phyloP scores from a whole-genome alignment of 2,888 invertebrate species.

The Euclidia mi region DNA sequence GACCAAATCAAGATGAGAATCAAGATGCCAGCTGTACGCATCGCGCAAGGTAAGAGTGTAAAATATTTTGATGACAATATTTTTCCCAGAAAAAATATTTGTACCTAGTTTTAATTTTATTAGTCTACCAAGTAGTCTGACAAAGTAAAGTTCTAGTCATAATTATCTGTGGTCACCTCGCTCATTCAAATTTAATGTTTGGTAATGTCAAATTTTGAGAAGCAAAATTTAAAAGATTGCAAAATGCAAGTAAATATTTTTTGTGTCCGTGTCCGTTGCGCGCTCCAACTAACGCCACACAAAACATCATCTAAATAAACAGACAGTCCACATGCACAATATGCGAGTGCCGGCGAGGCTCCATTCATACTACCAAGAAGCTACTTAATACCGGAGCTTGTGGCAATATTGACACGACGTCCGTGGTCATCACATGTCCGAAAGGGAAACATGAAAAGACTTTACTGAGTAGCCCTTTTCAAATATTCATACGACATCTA shows the following conservation, averaged over 20 bases:
- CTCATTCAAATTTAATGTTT: too few relatives aligned
- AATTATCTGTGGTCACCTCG: too few relatives aligned
- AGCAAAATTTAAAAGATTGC: too few relatives aligned
- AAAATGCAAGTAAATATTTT: too few relatives aligned
- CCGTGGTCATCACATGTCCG: constrained; percentile 85
- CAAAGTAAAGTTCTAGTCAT: constrained; percentile 3
- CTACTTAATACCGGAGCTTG: constrained; percentile 84
- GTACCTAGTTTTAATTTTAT: too few relatives aligned
- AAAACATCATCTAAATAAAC: constrained; percentile 71
- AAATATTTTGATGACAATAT: constrained; percentile 5
- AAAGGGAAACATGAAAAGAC: constrained; percentile 72
- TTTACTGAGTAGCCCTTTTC: constrained; percentile 64
- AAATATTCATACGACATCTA: constrained; percentile 63
- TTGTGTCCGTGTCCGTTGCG: constrained; percentile 14
- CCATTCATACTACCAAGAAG: constrained; percentile 81
- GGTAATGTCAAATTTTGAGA: too few relatives aligned
- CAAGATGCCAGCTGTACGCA: constrained; percentile 99
- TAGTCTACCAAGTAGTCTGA: constrained; percentile 2
- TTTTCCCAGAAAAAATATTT: constrained; percentile 13
- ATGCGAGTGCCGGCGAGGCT: constrained; percentile 66
- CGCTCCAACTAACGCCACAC: constrained; percentile 31
- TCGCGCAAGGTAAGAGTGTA: constrained; percentile 96
- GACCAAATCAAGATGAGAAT: constrained; percentile 97
- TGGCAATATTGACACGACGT: constrained; percentile 82
- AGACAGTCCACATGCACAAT: constrained; percentile 61